Percentiles rank a stretch among this genome's conserved stretches.
These are phyloP conservation scores for Agrochola lychnidis DNA, from an alignment of 2,888 invertebrate species.

Conservation along the genomic window DNA sequence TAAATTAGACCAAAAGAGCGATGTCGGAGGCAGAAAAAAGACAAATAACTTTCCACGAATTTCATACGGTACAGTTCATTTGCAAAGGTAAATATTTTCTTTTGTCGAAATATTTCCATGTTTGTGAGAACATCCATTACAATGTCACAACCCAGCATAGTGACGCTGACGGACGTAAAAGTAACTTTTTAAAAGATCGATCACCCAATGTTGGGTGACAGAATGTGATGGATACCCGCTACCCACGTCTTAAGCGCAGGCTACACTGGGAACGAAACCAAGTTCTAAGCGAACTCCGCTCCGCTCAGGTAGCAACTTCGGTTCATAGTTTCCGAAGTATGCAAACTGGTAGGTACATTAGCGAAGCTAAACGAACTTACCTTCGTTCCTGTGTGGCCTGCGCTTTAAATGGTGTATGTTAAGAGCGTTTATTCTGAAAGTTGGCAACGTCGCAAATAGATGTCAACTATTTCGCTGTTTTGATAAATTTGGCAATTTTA, in stretches of 20 bases:
- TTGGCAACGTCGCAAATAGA: too few species aligned
- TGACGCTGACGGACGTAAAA: constrained; percentile 33
- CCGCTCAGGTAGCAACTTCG: too few species aligned
- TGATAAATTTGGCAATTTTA: too few species aligned
- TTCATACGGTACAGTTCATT: not conserved
- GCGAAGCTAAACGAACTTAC: too few species aligned
- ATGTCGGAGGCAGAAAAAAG: too few species aligned
- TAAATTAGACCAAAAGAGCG: not conserved
- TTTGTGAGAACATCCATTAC: constrained; percentile 46
- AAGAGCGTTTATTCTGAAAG: too few species aligned
- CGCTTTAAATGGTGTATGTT: not conserved
- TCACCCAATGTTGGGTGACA: constrained; percentile 12
- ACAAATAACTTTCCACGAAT: not conserved
- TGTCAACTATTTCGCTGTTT: too few species aligned
- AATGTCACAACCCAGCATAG: constrained; percentile 33
- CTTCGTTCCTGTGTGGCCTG: too few species aligned
- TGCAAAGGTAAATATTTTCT: constrained; percentile 15
- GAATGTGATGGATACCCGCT: constrained; percentile 39
- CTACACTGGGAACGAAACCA: too few species aligned
- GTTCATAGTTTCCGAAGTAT: too few species aligned
- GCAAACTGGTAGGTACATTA: too few species aligned
- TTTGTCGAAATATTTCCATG: constrained; percentile 13
- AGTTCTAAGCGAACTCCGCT: too few species aligned
- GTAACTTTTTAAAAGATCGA: constrained; percentile 57
- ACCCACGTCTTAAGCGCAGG: not conserved